Base-by-base conservation (phyloP, 2,888 invertebrate species). In the Dryobota labecula region DNA sequence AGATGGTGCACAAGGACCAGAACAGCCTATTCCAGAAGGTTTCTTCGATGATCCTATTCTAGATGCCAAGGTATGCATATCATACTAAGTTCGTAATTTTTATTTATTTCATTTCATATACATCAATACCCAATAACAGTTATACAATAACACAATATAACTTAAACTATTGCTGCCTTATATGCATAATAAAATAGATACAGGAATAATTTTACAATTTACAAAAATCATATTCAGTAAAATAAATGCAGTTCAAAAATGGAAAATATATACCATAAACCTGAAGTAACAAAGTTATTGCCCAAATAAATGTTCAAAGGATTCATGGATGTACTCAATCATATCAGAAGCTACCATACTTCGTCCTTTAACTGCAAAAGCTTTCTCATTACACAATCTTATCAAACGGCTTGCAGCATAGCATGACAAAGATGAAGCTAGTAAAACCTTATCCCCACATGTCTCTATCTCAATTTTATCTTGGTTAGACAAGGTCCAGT, bases 291-390 rank as follows among this genome's bases (percentile, higher is more conserved):
- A 2, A 27, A 24, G 13, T 89, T 86, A 93, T 66, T 89, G 83
- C 20, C 90, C 92, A 93, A 90, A 95, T 6, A 95, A 86, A 73
- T 95, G 92, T 84, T 93, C 91, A 94, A 99, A 99, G 67, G 98
- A 97, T 70, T 96, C 94, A 88, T 98, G 98, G 87, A 99, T 97
- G 88, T 98, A 97, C 73, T 97, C 96, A 71, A 99, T 97, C 98
- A 99, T 98, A 94, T 99, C 98, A 2, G 97, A 96, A 0, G 99
- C 98, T 24, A 98, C 96, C 97, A 98, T 98, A 84, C 99, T 98
- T 73, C 99, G 96, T 5, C 98, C 98, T 87, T 97, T 96, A 76
- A 96, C 96, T 81, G 96, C 95, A 93, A 98, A 99, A n/a, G 98
- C 98, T 82, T 97, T 96, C 79, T 97, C 96, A 92, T 98, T 99